Evolutionary conservation across 2,113 vertebrate genomes (phyloP), one percentile per base, ranked within the genome.

Genomic region (Nothobranchius furzeri): DNA sequence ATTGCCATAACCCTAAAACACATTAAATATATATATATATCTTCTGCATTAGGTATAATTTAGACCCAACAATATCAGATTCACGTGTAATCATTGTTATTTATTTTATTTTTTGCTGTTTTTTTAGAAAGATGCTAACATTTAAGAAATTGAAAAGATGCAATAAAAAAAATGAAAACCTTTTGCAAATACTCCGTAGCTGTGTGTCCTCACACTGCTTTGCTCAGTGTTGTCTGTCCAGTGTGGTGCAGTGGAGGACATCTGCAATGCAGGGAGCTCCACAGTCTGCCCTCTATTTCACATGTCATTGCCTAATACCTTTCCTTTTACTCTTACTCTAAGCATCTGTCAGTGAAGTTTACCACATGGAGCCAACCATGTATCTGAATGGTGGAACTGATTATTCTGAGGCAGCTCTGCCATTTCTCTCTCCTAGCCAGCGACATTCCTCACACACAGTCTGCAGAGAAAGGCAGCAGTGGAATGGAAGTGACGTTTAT

Each of bases 271-370:
- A 80, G 84, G 75, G 79, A 63, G 82, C 80, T 89, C 68, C 42
- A 69, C 76, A 79, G 81, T 54, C 76, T 87, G 87, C 84, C 91
- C 85, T 87, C 88, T 81, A 91, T 92, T 90, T 91, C 86, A 90
- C 86, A 92, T 87, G 87, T 88, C 84, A 87, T 79, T 88, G 85
- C 84, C 83, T 81, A 86, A 87, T 86, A 79, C 85, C 75, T 81
- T 83, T 84, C 83, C 78, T 84, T 85, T 79, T 78, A 85, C 84
- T 88, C 79, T 76, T 58, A 72, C 88, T 82, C 78, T 81, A 85
- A 87, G 84, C 85, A 84, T 89, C 87, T 85, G 86, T 87, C 87
- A 81, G 67, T 68, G 74, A 76, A 76, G 69, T 83, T 90, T 87
- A 82, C 81, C 72, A 85, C 83, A 87, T 61, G 76, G 84, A 85